A percentile compares a stretch with the other conserved stretches of the same genome.
Conservation (phyloP, 2,888 invertebrate species). For the Pristionchus maxplancki region DNA sequence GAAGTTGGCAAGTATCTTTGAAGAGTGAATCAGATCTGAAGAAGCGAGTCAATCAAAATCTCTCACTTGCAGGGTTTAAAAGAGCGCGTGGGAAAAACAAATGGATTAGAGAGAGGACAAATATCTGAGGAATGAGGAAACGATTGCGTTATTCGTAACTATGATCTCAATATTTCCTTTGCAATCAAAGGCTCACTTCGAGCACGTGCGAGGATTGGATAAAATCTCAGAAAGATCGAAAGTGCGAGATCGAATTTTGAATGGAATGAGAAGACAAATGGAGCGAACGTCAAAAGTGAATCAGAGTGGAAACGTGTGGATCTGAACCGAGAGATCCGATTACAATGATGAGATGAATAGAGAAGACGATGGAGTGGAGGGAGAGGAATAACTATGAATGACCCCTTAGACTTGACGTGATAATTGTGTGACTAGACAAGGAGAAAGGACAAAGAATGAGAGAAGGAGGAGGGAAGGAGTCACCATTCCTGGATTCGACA, state of each 20-base stretch:
- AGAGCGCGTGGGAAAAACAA: neutral
- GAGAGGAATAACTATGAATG: neutral
- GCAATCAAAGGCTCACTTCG: too few relatives aligned
- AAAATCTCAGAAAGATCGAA: too few relatives aligned
- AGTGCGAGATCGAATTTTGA: neutral
- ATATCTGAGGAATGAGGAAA: constrained; percentile 1
- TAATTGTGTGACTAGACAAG: constrained; percentile 7
- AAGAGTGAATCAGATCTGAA: neutral
- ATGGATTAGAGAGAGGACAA: neutral
- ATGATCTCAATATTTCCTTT: too few relatives aligned
- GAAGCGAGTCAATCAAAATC: neutral
- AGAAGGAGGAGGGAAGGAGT: neutral
- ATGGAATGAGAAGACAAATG: neutral
- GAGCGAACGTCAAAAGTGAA: constrained; percentile 23
- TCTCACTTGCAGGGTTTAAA: neutral
- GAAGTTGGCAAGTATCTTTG: neutral
- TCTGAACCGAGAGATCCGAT: constrained; percentile 28
- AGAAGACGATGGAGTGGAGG: neutral
- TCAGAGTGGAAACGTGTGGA: constrained; percentile 4
- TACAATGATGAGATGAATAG: constrained; percentile 17
- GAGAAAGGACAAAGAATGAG: neutral
- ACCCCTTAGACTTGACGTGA: neutral
- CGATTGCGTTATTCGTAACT: too few relatives aligned
- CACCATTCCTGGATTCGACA: neutral
- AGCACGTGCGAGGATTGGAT: too few relatives aligned